These are phyloP conservation scores for Smittia sp. DNA, from an alignment of 2,888 invertebrate species.

Conservation along the genomic window DNA sequence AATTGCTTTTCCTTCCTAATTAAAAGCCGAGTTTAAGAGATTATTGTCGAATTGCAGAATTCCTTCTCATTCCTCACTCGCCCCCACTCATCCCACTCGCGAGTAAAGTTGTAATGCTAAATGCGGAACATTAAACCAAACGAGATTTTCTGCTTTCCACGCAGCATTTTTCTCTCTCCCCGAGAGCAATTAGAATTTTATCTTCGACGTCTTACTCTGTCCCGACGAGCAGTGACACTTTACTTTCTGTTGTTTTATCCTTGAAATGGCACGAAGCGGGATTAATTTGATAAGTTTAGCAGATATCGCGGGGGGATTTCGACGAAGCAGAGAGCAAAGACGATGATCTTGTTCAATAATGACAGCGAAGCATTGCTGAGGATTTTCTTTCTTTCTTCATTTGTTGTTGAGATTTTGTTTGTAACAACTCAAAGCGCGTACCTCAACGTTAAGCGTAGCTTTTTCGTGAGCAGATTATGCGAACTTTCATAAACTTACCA, in stretches of 20 bases:
- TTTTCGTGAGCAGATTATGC: not conserved
- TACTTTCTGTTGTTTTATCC: constrained; percentile 11
- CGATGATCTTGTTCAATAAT: constrained; percentile 8
- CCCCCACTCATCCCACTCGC: not conserved
- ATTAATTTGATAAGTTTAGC: constrained; percentile 39
- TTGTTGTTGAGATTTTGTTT: constrained; percentile 3
- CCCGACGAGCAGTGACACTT: constrained; percentile 1
- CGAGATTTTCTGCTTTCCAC: constrained; percentile 31
- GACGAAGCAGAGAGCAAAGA: not conserved
- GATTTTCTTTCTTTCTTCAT: not conserved
- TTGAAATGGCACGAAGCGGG: not conserved
- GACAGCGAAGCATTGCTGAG: not conserved
- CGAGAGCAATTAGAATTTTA: constrained; percentile 31
- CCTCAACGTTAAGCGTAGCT: not conserved
- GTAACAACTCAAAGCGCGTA: not conserved
- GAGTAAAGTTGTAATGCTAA: constrained; percentile 28
- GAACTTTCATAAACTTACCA: not conserved
- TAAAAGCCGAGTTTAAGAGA: not conserved
- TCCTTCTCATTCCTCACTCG: too few relatives aligned
- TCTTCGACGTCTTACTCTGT: not conserved
- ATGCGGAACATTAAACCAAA: constrained; percentile 24
- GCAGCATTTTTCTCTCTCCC: constrained; percentile 13
- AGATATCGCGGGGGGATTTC: constrained; percentile 27
- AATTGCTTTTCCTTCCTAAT: not conserved
- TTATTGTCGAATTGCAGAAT: not conserved